Base-by-base conservation (phyloP, 2,113 vertebrate genomes). In the Bufo gargarizans region DNA sequence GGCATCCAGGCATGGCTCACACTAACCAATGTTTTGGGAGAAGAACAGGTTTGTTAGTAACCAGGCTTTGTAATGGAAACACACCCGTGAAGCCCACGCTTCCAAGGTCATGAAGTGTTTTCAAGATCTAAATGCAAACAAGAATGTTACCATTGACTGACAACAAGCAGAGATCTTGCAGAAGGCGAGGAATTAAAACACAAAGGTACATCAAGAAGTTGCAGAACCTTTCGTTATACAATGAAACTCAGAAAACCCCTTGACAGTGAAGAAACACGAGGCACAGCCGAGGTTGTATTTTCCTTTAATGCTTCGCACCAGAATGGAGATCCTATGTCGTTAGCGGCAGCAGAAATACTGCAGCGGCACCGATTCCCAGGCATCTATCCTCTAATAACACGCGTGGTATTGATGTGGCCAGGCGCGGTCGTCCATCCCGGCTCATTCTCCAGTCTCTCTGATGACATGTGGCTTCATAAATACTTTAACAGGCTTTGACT, bases 401-500 rank as follows among this genome's bases (percentile, higher is more conserved):
- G 33, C 49, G 55, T 45, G 45, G n/a, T 11, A 71, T 56, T 22
- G 33, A 86, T 79, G 56, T 56, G 71, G 17, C 4, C 59, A 6
- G 19, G 3, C 20, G 6, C 6, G 17, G 63, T n/a, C 45, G 10
- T 76, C 58, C 58, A 63, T 49, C 7, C 20, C 3, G 10, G 76
- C 85, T 87, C 50, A 86, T 86, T 81, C 77, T 22, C 3, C 12
- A 81, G 50, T 69, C 77, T 87, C 49, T 80, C 61, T 87, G 63
- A 53, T 79, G 77, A 67, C 63, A 43, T 47, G 33, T 13, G 11
- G 17, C 77, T 71, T 87, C 65, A 81, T 87, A 72, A 87, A 81
- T 87, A 81, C 77, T 81, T 87, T 49, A 87, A 72, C 56, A 58
- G 17, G 33, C 86, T 78, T 80, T 58, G 86, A 69, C 77, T 49